Evolutionary conservation across 1,140 invertebrate genomes (phyloP), one percentile per base, ranked within the genome.

Genomic region (Magallana gigas): DNA sequence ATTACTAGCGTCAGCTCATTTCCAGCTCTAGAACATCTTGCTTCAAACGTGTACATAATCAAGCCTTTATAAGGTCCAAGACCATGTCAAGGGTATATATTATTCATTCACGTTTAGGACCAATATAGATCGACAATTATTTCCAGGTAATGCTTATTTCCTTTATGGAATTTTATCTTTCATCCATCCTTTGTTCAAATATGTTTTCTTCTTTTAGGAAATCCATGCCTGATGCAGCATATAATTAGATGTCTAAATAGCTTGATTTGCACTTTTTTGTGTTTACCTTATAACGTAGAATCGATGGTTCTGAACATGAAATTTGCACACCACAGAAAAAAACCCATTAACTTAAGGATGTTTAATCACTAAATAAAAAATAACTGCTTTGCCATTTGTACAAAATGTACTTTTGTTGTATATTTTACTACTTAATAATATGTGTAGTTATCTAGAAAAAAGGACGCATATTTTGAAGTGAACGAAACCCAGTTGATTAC

Each of bases 151-250:
- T 29, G 68, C 68, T 76, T 4, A 76, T 29, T 76, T 76, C 68
- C 12, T 29, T 36, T 29, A 76, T 76, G 68, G 68, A 76, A 76
- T 76, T 76, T 76, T 29, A 76, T 76, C 68, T 1, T 76, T 76
- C 18, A 29, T 23, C 23, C 68, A 5, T n/a, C 36, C 23, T 9
- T 76, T 29, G 23, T 29, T 76, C 2, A 11, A 36, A 11, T 11
- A 29, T 29, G 68, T 29, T 29, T 18, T 76, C 36, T 29, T 12
- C 68, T 29, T 12, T 76, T 76, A 76, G 68, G 18, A 29, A 76
- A 76, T 0, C 23, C 68, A 76, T 76, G 68, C 36, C 29, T 76
- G 68, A 76, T 76, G 68, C 9, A 29, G 68, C 18, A 76, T 76
- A 29, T 36, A 76, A 76, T 76, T 23, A 76, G 68, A 76, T 36